Evolutionary conservation across 1,140 invertebrate species (phyloP), one percentile per base, ranked within the genome.

Genomic region (Bradynema listronoti): DNA sequence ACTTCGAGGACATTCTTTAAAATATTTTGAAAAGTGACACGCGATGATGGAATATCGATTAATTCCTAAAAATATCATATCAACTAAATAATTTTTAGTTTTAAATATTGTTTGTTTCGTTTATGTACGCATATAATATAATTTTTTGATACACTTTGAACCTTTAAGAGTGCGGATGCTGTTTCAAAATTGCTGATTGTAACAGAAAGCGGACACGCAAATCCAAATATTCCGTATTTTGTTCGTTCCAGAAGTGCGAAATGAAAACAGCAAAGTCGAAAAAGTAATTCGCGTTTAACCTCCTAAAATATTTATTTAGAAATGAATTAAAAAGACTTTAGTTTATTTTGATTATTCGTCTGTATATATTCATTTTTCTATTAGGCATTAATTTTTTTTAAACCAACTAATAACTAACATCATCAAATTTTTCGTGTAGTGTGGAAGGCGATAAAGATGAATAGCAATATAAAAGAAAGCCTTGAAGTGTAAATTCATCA

Each of bases 171-270:
- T 4, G 34, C 30, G 11, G 60, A 51, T 4, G 65, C 63, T 1
- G 67, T 58, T 41, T 65, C 62, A 4, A 65, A 68, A 11, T 52
- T 58, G 2, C 27, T 32, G n/a, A 50, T 46, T 14, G 62, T 64
- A 11, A 65, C 34, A 4, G 25, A 19, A 11, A 65, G 60, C 5
- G 50, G 19, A 30, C 19, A 45, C 7, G 65, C 47, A 22, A 57
- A 65, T 34, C 62, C 62, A 51, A 67, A 65, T 41, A 65, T 68
- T 16, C 62, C 65, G 22, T 68, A 65, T 24, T 65, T 68, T 5
- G 14, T 19, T 33, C 62, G 62, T 42, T 65, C 67, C 4, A 68
- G 27, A 2, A 65, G 25, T 11, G 9, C 22, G 29, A 68, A 65
- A 49, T 65, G 62, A 29, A 65, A 65, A 47, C 62, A 65, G 22